Base-by-base conservation (phyloP, 2,888 invertebrate genomes). In the Rhamphomyia laevipes region DNA sequence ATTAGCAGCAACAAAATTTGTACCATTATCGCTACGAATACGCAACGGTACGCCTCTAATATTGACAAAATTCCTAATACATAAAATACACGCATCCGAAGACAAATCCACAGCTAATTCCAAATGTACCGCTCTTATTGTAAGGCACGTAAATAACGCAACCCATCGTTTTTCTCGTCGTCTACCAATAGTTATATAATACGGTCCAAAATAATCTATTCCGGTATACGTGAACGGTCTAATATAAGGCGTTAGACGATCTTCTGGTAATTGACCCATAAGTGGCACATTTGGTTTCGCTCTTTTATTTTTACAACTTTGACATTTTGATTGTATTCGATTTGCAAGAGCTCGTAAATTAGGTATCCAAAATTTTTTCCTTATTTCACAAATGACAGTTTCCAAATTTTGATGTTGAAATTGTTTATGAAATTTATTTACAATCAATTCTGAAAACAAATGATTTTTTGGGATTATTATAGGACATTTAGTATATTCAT, bases 151-250 rank as follows among this genome's bases (percentile, higher is more conserved):
- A 43, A 57, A 56, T 17, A 56, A 11, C 1, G 49, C 51, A 12
- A 53, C 37, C 52, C 57, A 57, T 3, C 13, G 51, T 10, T 54
- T 56, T 17, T 53, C 53, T 12, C 18, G 18, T 2, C 52, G 43
- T n/a, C 49, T 49, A 1, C 53, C 51, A 11, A 53, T 52, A 1
- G 53, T 16, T 1, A 56, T 51, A 2, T 18, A 35, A 11, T 56
- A 18, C 6, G 57, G 55, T 4, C 56, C 56, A 18, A 54, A 57
- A 38, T 52, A 58, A 43, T 58, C 59, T 2, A 58, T 17, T 0
- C 56, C 58, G 10, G 56, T 55, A 37, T 57, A 56, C 2, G 52
- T 52, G 15, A 56, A 57, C 2, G 54, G 52, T 5, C 50, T 31
- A 2, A 30, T 18, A 18, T 50, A 43, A 6, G 43, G 48, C 6